Evolutionary conservation across 2,797 vertebrate genomes (phyloP).

Genomic region (Sebastes minor): DNA sequence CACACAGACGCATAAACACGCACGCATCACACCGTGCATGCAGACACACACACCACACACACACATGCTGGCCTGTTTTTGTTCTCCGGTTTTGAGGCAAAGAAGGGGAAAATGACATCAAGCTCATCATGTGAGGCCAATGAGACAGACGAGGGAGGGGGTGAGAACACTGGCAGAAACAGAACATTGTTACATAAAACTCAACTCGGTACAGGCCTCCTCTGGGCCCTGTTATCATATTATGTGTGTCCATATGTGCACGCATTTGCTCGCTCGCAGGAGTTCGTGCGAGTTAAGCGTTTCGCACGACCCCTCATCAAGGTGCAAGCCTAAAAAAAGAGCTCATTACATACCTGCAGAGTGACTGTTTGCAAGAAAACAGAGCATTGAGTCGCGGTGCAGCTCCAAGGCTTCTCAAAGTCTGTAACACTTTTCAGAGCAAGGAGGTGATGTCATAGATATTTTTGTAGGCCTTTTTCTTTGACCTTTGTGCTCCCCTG

Average conservation of each 20-base stretch:
- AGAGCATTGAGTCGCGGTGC: constrained; percentile 40
- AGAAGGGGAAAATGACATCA: constrained; percentile 82
- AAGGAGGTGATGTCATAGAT: constrained; percentile 73
- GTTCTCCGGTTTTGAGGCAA: constrained; percentile 72
- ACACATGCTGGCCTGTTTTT: constrained; percentile 72
- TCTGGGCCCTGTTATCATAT: constrained; percentile 46
- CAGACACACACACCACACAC: constrained; percentile 20
- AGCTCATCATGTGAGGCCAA: constrained; percentile 83
- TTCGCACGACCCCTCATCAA: constrained; percentile 28
- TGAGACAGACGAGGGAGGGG: constrained; percentile 66
- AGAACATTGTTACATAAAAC: constrained; percentile 76
- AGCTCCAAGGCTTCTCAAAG: constrained; percentile 26
- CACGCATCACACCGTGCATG: constrained; percentile 16
- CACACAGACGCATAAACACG: constrained; percentile 50
- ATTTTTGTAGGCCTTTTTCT: constrained; percentile 58
- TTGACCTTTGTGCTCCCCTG: constrained; percentile 75
- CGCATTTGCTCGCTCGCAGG: not conserved
- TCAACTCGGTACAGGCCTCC: constrained; percentile 39
- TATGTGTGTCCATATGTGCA: constrained; percentile 22
- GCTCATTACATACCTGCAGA: constrained; percentile 43
- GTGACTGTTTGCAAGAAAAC: constrained; percentile 36
- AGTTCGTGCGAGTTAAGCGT: not conserved
- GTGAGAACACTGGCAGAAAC: constrained; percentile 63
- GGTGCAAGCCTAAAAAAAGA: constrained; percentile 21
- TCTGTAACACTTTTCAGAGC: constrained; percentile 44